Base-by-base conservation (phyloP, 2,113 vertebrate genomes). In the Nematolebias whitei region DNA sequence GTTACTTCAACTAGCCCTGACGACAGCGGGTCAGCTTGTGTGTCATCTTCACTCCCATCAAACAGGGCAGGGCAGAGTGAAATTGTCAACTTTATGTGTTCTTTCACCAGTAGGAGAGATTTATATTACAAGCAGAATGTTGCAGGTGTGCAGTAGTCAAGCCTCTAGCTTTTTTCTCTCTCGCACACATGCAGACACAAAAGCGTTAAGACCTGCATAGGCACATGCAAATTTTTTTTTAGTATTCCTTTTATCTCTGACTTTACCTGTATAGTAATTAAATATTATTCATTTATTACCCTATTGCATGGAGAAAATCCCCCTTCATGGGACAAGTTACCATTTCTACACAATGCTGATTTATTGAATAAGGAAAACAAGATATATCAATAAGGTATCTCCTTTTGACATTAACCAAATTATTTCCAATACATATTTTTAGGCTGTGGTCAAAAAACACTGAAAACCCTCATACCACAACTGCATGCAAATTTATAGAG, bases 1-100 rank as follows among this genome's bases (percentile, higher is more conserved):
- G 75, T 79, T 84, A 55, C 76, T 77, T 68, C 83, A 78, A 82
- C 70, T 72, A 79, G 48, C 71, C 68, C 71, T 52, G 76, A 74
- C 79, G 85, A 75, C 82, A 74, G 56, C 79, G 66, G 82, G 74
- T 82, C 79, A 67, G 53, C 74, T 71, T 75, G 59, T 78, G 68
- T 68, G 74, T 83, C 84, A 80, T 76, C 71, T 55, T 63, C 68
- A 82, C 47, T 71, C 58, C 68, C 61, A 74, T 61, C 56, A 64
- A 78, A 78, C 63, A 50, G 71, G 49, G 24, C 62, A 22, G 64
- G 64, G 71, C 67, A 56, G 56, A 69, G 57, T 49, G 74, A 68
- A 73, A 56, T 68, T 48, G 55, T 63, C 75, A 65, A 44, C 68
- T 76, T 63, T 71, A 68, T 87, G 78, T 85, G 80, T 74, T 77